Evolutionary conservation across 1,140 invertebrate species (phyloP).

Genomic region (Zeugodacus cucurbitae): DNA sequence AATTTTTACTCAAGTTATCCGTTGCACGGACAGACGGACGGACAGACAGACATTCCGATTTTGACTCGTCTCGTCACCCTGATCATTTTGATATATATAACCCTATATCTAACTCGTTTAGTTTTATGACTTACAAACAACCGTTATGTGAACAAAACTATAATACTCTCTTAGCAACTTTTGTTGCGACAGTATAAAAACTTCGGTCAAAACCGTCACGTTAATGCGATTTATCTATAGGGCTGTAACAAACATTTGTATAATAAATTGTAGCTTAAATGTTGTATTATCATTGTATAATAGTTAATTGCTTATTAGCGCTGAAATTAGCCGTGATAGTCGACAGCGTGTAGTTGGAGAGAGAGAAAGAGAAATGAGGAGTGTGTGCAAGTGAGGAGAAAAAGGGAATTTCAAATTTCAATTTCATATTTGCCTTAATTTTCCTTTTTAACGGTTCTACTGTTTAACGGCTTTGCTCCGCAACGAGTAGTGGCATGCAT

Average conservation of each 20-base stretch:
- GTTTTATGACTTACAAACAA: too few relatives aligned
- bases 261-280: background rate
- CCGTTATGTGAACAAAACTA: too few relatives aligned
- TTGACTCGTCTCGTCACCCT: too few relatives aligned
- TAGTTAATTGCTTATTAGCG: background rate
- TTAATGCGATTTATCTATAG: too few relatives aligned
- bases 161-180: too few relatives aligned
- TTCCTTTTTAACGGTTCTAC: background rate
- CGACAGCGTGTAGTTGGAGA: background rate
- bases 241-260: background rate
- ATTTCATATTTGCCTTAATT: slow-evolving; percentile 6
- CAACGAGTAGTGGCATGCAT: background rate
- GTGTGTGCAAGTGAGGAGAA: background rate
- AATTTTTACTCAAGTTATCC: too few relatives aligned
- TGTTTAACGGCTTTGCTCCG: background rate
- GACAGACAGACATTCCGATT: too few relatives aligned
- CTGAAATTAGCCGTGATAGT: background rate
- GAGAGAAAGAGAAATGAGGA: background rate
- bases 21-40: too few relatives aligned
- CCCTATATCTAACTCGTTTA: too few relatives aligned
- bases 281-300: background rate
- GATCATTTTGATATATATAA: too few relatives aligned
- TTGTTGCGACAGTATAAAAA: too few relatives aligned
- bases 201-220: too few relatives aligned
- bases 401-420: background rate